Evolutionary conservation across 2,888 invertebrate genomes (phyloP).

Genomic region (Patella ulyssiponensis): DNA sequence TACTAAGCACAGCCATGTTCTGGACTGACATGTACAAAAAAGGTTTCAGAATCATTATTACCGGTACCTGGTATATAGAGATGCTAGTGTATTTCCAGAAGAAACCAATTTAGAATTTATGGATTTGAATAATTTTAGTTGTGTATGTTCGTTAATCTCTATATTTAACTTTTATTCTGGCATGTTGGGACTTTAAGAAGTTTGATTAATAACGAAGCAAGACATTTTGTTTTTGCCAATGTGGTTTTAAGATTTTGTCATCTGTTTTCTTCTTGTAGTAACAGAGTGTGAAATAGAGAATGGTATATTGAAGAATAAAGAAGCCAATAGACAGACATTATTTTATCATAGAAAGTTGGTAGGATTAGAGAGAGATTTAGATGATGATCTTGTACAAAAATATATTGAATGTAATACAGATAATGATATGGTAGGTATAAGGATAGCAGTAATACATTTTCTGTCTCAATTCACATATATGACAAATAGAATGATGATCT

Average conservation of each 20-base stretch:
- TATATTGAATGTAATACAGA: conserved; percentile 50
- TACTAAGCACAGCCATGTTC: no score
- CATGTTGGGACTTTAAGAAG: background rate
- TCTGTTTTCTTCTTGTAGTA: conserved; percentile 45
- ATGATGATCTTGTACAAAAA: conserved; percentile 42
- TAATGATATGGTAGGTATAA: conserved; percentile 8
- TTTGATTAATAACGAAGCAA: background rate
- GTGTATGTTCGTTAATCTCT: no score
- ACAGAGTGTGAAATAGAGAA: conserved; percentile 63
- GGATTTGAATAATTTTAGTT: no score
- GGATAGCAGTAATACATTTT: no score
- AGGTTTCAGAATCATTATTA: no score
- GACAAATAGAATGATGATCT: no score
- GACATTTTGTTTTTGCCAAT: background rate
- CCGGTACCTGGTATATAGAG: no score
- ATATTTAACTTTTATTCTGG: background rate
- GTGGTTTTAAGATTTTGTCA: background rate
- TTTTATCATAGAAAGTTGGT: conserved; percentile 54
- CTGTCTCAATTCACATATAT: no score
- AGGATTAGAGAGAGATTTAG: conserved; percentile 37
- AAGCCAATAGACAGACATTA: conserved; percentile 44
- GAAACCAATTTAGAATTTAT: no score
- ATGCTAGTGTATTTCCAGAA: no score
- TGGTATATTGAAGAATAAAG: conserved; percentile 53
- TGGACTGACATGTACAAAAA: no score